phyloP scores from a whole-genome alignment of 1,140 invertebrate species.

The Galleria mellonella region DNA sequence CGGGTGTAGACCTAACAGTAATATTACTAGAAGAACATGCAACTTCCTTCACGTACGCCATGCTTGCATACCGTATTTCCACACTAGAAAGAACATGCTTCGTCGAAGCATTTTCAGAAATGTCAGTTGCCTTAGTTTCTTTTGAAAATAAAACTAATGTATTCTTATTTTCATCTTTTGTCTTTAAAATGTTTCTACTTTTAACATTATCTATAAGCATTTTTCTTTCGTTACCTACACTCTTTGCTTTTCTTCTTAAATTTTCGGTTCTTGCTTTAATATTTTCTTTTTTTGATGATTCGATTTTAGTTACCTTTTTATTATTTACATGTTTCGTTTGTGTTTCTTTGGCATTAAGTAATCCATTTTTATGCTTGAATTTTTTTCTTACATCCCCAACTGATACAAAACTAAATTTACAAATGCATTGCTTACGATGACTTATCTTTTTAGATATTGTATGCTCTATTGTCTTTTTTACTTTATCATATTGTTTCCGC shows the following conservation, averaged over 20 bases:
- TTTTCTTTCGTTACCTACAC: not conserved
- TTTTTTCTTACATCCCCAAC: conserved; percentile 25
- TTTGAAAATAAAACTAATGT: no score
- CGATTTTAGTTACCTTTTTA: no score
- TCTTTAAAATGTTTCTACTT: no score
- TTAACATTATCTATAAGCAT: no score
- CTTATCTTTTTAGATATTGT: conserved; percentile 23
- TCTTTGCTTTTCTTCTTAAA: not conserved
- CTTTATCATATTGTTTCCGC: conserved; percentile 48
- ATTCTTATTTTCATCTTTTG: no score
- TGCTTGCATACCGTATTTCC: conserved; percentile 28
- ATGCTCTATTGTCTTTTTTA: conserved; percentile 39
- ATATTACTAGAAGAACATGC: conserved; percentile 20
- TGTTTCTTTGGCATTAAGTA: no score
- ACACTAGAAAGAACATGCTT: conserved; percentile 27
- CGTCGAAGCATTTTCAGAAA: no score
- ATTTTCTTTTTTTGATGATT: no score
- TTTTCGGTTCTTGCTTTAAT: no score
- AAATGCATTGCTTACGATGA: conserved; percentile 14
- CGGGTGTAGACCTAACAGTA: not conserved
- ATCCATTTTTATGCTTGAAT: conserved; percentile 1
- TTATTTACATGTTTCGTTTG: no score
- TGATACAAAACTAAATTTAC: conserved; percentile 23
- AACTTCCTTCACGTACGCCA: conserved; percentile 20
- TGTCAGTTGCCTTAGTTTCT: no score